These are phyloP conservation scores for Calyptomena viridis DNA, from an alignment of 2,113 vertebrate species.

Conservation along the genomic window DNA sequence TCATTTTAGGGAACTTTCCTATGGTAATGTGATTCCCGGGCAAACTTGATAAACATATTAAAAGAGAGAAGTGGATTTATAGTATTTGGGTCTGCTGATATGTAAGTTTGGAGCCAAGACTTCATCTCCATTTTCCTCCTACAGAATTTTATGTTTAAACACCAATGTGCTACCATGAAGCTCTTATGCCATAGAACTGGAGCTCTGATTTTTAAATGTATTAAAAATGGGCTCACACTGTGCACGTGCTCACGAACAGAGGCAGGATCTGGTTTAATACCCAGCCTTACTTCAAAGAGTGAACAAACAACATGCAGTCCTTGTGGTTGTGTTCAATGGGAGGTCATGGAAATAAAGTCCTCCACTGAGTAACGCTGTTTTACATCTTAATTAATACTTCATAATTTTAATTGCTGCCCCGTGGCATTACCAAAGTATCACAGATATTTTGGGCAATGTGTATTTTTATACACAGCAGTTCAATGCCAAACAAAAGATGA, in stretches of 20 bases:
- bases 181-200: rapidly evolving
- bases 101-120: background rate
- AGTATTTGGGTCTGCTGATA: background rate
- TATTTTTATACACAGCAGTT: background rate
- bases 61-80: background rate
- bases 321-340: background rate
- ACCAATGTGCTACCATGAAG: background rate
- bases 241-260: background rate
- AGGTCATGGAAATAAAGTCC: background rate
- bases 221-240: background rate
- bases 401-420: slow-evolving; percentile 13
- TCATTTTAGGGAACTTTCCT: background rate
- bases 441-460: background rate
- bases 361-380: background rate
- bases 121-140: background rate
- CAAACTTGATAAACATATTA: background rate
- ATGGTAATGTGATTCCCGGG: background rate
- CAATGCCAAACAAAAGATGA: background rate
- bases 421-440: background rate
- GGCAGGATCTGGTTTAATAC: background rate
- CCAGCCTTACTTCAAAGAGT: background rate
- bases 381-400: background rate
- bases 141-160: background rate
- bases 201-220: background rate
- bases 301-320: background rate